Conservation (phyloP, 2,888 invertebrate genomes). For the Dasypogon diadema region DNA sequence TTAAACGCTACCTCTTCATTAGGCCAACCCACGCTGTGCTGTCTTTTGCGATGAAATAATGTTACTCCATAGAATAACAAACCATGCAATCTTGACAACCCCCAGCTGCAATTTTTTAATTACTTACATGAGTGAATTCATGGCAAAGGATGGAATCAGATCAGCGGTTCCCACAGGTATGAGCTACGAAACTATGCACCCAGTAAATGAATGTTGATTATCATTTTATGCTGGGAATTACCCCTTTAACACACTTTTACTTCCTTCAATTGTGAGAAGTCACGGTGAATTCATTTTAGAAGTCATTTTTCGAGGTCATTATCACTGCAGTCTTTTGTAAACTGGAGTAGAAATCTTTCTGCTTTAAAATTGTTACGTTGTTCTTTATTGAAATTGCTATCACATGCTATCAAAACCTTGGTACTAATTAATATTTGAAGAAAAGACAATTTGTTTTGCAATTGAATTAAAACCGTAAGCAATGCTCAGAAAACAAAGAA, state of each 20-base stretch:
- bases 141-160: not conserved
- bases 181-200: not conserved
- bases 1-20: not conserved
- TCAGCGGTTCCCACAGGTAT: not conserved
- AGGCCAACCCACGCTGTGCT: not conserved
- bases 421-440: too few relatives aligned
- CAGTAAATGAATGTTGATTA: not conserved
- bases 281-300: not conserved
- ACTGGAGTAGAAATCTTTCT: too few relatives aligned
- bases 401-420: too few relatives aligned
- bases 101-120: constrained; percentile 35
- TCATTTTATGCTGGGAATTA: constrained; percentile 19
- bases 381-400: too few relatives aligned
- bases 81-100: not conserved
- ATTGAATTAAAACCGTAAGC: too few relatives aligned
- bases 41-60: not conserved
- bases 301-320: too few relatives aligned
- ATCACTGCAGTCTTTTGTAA: too few relatives aligned
- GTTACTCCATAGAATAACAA: not conserved
- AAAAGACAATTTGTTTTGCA: too few relatives aligned
- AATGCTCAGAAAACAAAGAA: too few relatives aligned
- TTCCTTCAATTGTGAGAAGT: constrained; percentile 32
- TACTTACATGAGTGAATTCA: constrained; percentile 4
- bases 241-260: constrained; percentile 34
- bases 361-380: too few relatives aligned